These are phyloP conservation scores for Darevskia nairensis DNA, from an alignment of 2,797 vertebrate species.

Conservation along the genomic window DNA sequence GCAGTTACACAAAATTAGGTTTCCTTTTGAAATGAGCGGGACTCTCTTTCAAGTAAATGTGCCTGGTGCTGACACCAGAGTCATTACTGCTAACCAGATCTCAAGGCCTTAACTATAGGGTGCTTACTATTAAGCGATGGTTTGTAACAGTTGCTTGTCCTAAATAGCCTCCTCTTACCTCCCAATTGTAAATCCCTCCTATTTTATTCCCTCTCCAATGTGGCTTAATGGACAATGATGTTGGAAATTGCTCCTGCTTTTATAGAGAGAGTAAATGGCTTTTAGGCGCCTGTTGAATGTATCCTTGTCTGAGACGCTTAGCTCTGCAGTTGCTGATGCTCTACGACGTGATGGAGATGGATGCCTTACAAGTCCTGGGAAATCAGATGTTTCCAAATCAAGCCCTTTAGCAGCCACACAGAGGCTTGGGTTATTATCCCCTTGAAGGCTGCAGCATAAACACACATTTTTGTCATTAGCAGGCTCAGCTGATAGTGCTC, in stretches of 20 bases:
- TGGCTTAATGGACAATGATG: not conserved
- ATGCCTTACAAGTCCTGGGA: slow-evolving; percentile 35
- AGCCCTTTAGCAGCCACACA: not conserved
- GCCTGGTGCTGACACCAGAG: not conserved
- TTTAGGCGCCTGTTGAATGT: not conserved
- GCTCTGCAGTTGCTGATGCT: not conserved
- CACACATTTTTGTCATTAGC: slow-evolving; percentile 12
- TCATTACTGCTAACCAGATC: not conserved
- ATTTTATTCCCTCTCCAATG: not conserved
- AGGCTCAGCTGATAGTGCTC: slow-evolving; percentile 8
- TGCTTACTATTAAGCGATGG: not conserved
- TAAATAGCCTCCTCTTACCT: slow-evolving; percentile 9
- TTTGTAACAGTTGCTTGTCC: not conserved
- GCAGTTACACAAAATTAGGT: not conserved
- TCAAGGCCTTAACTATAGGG: not conserved
- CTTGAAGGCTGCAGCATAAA: slow-evolving; percentile 32
- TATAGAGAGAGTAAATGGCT: not conserved
- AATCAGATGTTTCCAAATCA: slow-evolving; percentile 4
- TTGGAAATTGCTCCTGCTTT: not conserved
- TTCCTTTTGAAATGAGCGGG: not conserved
- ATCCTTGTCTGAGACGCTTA: slow-evolving; percentile 16
- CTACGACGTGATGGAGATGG: slow-evolving; percentile 19
- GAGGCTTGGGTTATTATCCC: slow-evolving; percentile 1
- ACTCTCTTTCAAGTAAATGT: not conserved
- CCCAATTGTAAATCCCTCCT: not conserved